Evolutionary conservation across 2,113 vertebrate species (phyloP).

Genomic region (Calidris pygmaea): DNA sequence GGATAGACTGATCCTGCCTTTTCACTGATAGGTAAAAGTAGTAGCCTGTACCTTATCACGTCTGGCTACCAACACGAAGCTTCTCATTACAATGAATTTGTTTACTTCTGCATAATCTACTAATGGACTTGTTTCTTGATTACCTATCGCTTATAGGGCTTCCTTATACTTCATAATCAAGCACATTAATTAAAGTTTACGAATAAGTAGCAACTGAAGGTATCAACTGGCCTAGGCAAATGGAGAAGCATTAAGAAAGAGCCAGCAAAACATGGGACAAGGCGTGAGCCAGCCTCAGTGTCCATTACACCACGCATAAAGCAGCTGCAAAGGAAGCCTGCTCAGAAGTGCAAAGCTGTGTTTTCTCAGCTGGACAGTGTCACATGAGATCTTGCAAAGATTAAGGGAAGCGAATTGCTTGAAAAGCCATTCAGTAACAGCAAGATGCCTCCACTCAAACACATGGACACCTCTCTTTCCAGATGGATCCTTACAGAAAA

Average conservation of each 20-base stretch:
- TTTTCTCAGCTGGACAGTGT: neutral
- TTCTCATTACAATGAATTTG: neutral
- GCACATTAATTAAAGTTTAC: neutral
- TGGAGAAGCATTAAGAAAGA: neutral
- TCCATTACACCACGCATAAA: neutral
- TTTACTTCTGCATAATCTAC: neutral
- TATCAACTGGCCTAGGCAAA: neutral
- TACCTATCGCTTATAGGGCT: neutral
- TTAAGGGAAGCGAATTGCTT: neutral
- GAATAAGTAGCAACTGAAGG: neutral
- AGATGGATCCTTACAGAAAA: neutral
- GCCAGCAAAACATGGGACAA: neutral
- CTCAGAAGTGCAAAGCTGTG: neutral
- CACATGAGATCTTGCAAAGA: neutral
- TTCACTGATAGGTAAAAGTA: neutral
- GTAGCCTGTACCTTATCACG: neutral
- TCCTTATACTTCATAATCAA: neutral
- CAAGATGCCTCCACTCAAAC: neutral
- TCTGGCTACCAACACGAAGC: neutral
- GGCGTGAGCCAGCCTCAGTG: neutral
- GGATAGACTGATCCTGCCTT: neutral
- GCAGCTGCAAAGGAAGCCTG: neutral
- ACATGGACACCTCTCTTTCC: rapidly evolving
- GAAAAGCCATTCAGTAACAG: neutral
- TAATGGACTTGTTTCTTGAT: neutral